phyloP scores from a whole-genome alignment of 2,888 invertebrate species.

The Empis livida region DNA sequence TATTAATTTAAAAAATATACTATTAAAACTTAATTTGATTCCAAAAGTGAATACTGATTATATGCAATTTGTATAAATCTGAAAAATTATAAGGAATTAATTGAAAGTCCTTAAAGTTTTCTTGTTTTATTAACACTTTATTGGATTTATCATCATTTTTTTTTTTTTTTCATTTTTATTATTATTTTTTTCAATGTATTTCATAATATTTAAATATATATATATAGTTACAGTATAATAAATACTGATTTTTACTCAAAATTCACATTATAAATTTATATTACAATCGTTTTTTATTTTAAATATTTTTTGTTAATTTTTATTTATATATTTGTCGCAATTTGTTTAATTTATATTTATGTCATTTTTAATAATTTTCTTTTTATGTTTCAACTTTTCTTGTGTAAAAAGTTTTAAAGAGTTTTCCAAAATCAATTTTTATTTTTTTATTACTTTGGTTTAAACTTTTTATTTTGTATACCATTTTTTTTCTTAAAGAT shows the following conservation, averaged over 20 bases:
- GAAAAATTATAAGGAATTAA: no score
- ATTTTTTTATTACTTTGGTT: no score
- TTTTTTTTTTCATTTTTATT: background rate
- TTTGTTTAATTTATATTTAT: background rate
- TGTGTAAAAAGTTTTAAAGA: no score
- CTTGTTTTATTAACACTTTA: background rate
- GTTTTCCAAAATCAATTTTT: no score
- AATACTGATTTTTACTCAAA: constrained; percentile 36
- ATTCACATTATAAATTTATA: constrained; percentile 29
- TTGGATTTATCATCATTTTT: background rate
- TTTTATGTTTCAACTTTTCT: background rate
- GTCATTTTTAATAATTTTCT: background rate
- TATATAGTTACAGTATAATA: constrained; percentile 27
- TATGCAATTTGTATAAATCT: no score
- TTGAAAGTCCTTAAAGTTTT: background rate
- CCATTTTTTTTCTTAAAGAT: no score
- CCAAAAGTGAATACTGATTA: no score
- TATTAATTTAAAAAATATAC: no score
- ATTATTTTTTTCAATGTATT: background rate
- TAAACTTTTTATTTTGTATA: no score
- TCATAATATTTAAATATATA: background rate
- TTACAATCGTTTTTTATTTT: constrained; percentile 10
- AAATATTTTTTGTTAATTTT: background rate
- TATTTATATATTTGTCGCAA: background rate
- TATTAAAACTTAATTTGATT: no score